phyloP scores from a whole-genome alignment of 2,113 vertebrate genomes.

The Atrichornis clamosus region DNA sequence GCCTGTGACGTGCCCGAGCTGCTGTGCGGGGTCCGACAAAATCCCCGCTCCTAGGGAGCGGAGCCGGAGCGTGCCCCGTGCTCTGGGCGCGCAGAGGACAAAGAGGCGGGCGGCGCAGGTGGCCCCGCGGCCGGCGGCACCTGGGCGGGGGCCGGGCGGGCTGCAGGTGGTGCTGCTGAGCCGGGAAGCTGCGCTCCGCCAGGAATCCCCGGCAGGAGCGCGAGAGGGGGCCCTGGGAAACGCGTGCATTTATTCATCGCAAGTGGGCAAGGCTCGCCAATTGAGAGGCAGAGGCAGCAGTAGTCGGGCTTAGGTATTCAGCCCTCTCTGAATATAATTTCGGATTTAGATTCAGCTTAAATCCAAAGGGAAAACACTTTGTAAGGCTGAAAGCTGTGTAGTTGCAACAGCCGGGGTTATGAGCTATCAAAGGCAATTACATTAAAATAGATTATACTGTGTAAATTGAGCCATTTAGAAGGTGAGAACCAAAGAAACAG shows the following conservation, averaged over 20 bases:
- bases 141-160: background rate
- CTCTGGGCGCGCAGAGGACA: background rate
- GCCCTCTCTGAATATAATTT: constrained; percentile 81
- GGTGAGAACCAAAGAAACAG: constrained; percentile 78
- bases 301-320: constrained; percentile 53
- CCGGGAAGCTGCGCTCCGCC: constrained; percentile 54
- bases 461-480: constrained; percentile 82
- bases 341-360: constrained; percentile 79
- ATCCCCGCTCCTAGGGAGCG: background rate
- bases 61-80: rapidly evolving
- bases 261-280: constrained; percentile 81
- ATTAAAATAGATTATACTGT: constrained; percentile 80
- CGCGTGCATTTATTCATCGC: constrained; percentile 87
- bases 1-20: background rate
- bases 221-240: constrained; percentile 83
- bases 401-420: constrained; percentile 75
- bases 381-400: constrained; percentile 72
- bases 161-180: constrained; percentile 80
- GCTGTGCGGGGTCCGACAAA: rapidly evolving
- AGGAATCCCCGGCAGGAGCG: constrained; percentile 55
- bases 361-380: constrained; percentile 81
- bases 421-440: constrained; percentile 81
- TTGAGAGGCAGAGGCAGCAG: constrained; percentile 81
- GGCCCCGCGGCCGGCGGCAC: background rate
- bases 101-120: background rate